These are phyloP conservation scores for Ganaspis sp. DNA, from an alignment of 1,140 invertebrate genomes.

Conservation along the genomic window DNA sequence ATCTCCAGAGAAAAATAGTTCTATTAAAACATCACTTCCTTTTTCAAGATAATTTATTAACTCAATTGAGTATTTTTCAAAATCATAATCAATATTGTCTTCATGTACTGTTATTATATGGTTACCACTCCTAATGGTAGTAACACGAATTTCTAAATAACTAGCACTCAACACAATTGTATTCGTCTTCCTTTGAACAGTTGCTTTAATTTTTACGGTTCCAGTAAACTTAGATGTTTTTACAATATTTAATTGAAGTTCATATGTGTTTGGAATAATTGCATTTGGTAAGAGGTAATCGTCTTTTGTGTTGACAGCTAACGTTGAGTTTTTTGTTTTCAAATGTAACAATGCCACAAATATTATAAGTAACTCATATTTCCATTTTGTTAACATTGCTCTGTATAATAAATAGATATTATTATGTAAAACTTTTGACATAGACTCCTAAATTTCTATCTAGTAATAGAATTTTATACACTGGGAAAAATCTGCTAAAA, in stretches of 20 bases:
- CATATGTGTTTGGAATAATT: slow-evolving; percentile 49
- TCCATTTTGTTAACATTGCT: too few species aligned
- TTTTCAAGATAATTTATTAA: slow-evolving; percentile 74
- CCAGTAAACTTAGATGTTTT: slow-evolving; percentile 80
- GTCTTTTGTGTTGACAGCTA: neutral
- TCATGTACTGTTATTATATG: slow-evolving; percentile 55
- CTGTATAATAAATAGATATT: too few species aligned
- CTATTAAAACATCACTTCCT: slow-evolving; percentile 56
- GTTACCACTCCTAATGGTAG: slow-evolving; percentile 62
- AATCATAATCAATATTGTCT: slow-evolving; percentile 76
- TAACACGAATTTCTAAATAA: slow-evolving; percentile 77
- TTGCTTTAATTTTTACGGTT: slow-evolving; percentile 78
- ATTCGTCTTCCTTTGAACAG: slow-evolving; percentile 76
- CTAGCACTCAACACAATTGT: slow-evolving; percentile 84
- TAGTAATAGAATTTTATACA: too few species aligned
- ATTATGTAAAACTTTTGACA: too few species aligned
- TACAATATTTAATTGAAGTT: slow-evolving; percentile 39
- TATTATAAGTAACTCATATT: neutral
- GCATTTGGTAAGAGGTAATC: slow-evolving; percentile 59
- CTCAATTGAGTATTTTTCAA: slow-evolving; percentile 82
- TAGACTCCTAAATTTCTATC: too few species aligned
- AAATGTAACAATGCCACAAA: neutral
- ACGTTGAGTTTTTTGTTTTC: neutral
- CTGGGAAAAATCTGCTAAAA: too few species aligned
- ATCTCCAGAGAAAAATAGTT: slow-evolving; percentile 49